Conservation (phyloP, 2,888 invertebrate species). For the Atrina japonica region DNA sequence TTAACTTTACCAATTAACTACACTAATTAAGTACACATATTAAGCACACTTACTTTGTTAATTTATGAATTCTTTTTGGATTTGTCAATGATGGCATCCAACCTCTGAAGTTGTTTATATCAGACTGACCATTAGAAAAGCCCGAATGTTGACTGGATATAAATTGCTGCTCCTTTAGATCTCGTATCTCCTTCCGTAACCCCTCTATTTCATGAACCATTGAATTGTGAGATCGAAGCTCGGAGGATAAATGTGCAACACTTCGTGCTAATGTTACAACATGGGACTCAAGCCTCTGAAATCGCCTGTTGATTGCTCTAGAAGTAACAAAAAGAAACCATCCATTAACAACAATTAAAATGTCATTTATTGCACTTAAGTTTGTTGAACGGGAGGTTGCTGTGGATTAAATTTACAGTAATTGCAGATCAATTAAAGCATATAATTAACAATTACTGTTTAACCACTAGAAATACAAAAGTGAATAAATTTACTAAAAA, state of each 20-base stretch:
- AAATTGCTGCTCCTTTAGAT: constrained; percentile 81
- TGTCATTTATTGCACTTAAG: too few relatives aligned
- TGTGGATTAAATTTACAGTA: too few relatives aligned
- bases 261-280: constrained; percentile 94
- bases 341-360: neutral
- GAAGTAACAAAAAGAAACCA: neutral
- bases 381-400: too few relatives aligned
- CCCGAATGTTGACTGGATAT: constrained; percentile 35
- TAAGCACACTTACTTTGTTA: constrained; percentile 86
- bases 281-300: constrained; percentile 93
- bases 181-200: constrained; percentile 90
- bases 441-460: neutral
- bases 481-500: too few relatives aligned
- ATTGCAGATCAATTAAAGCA: neutral
- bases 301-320: constrained; percentile 91
- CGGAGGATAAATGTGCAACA: constrained; percentile 94
- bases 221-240: constrained; percentile 93
- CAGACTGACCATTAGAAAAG: constrained; percentile 46
- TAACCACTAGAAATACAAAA: too few relatives aligned
- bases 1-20: too few relatives aligned
- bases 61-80: constrained; percentile 91
- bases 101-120: constrained; percentile 77
- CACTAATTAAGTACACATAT: too few relatives aligned
- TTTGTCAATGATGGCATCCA: constrained; percentile 86
- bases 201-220: constrained; percentile 94